Conservation (phyloP, 2,797 vertebrate genomes). For the Crocodylus rhombifer region DNA sequence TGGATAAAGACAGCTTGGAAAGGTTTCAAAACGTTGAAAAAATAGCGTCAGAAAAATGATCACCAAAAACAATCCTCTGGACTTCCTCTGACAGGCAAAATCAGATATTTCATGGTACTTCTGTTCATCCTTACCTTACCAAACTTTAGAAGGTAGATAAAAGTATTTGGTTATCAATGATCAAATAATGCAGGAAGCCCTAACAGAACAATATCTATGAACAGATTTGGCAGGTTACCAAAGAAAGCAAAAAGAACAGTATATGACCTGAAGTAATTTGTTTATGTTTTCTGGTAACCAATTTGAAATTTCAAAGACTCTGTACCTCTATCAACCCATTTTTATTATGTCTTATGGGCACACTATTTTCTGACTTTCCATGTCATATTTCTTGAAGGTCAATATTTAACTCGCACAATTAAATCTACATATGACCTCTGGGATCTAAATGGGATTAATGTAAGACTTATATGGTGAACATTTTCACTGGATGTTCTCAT, state of each 20-base stretch:
- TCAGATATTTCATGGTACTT: not conserved
- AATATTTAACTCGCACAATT: slow-evolving; percentile 14
- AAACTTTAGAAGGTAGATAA: not conserved
- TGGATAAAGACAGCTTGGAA: not conserved
- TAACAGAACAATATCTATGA: not conserved
- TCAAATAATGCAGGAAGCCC: not conserved
- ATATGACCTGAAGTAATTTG: slow-evolving; percentile 2
- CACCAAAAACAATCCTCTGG: not conserved
- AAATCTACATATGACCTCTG: slow-evolving; percentile 20
- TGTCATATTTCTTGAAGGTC: slow-evolving; percentile 58
- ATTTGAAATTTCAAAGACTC: not conserved
- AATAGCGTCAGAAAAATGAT: not conserved
- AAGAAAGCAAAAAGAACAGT: not conserved
- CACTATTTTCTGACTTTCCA: slow-evolving; percentile 18
- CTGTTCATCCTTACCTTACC: not conserved
- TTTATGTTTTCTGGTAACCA: not conserved
- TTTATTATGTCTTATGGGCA: slow-evolving; percentile 24
- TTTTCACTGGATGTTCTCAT: not conserved
- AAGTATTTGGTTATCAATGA: rapidly evolving
- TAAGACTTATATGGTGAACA: slow-evolving; percentile 27
- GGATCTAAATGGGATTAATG: not conserved
- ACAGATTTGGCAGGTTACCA: not conserved
- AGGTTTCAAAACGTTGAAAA: not conserved
- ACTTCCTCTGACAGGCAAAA: not conserved
- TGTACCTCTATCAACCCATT: slow-evolving; percentile 52